phyloP scores from a whole-genome alignment of 2,888 invertebrate species.

The Gymnosoma rotundatum region DNA sequence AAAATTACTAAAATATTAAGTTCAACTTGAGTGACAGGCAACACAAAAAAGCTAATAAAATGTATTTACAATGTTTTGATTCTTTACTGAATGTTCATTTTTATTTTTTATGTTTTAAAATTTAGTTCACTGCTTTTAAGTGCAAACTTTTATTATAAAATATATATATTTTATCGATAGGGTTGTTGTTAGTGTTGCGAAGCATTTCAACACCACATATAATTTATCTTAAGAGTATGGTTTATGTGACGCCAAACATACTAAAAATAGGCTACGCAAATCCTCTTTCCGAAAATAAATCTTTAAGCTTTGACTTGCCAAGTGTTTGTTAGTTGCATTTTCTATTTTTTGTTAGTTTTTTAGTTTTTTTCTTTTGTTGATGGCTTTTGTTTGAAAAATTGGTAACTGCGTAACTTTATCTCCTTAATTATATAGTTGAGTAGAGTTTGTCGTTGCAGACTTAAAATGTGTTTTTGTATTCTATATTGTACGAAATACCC shows the following conservation, averaged over 20 bases:
- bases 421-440: constrained; percentile 60
- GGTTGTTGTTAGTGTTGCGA: background rate
- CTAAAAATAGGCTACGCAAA: constrained; percentile 48
- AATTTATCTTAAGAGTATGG: constrained; percentile 35
- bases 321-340: constrained; percentile 5
- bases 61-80: background rate
- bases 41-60: background rate
- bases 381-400: constrained; percentile 3
- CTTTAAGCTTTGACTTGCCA: background rate
- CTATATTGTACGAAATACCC: too few species aligned
- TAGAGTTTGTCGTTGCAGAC: constrained; percentile 46
- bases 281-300: constrained; percentile 2
- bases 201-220: constrained; percentile 16
- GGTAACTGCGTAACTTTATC: constrained; percentile 60
- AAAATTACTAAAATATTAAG: constrained; percentile 3
- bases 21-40: constrained; percentile 14
- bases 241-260: constrained; percentile 59
- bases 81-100: background rate
- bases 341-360: background rate
- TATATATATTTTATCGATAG: background rate
- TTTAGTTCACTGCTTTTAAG: constrained; percentile 2
- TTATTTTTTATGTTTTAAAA: background rate
- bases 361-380: background rate
- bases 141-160: background rate
- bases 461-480: background rate